A percentile compares a stretch with the other conserved stretches of the same genome.
Evolutionary conservation across 2,888 invertebrate species (phyloP).

Genomic region (Mystacides longicornis): DNA sequence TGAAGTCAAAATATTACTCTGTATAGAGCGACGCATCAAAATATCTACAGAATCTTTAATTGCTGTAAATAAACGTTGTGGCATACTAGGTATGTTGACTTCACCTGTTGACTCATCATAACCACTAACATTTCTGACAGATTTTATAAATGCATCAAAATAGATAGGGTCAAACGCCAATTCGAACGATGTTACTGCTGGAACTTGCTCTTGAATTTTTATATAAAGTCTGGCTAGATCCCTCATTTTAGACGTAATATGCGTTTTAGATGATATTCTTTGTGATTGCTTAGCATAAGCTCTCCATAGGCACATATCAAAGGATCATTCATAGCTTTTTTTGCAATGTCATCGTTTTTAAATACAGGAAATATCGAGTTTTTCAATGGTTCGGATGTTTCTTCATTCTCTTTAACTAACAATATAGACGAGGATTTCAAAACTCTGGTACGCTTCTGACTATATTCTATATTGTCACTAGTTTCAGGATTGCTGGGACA

Average conservation of each 20-base stretch:
- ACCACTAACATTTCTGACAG: neutral
- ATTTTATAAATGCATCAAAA: neutral
- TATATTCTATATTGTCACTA: neutral
- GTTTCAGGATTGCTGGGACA: neutral
- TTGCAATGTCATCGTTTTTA: conserved; percentile 9
- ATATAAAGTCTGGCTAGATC: conserved; percentile 4
- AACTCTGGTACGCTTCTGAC: conserved; percentile 5
- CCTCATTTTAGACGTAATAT: conserved; percentile 9
- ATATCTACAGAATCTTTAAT: conserved; percentile 8
- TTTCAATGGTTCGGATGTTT: conserved; percentile 4
- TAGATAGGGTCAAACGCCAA: conserved; percentile 5
- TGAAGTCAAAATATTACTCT: neutral
- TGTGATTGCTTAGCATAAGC: too few species aligned
- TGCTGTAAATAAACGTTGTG: conserved; percentile 5
- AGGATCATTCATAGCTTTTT: conserved; percentile 8
- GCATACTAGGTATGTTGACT: conserved; percentile 5
- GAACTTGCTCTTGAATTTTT: conserved; percentile 4
- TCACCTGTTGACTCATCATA: conserved; percentile 5
- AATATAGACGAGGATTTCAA: conserved; percentile 9
- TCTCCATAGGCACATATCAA: conserved; percentile 7
- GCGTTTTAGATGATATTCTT: neutral
- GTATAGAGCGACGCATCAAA: conserved; percentile 6
- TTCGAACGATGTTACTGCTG: conserved; percentile 6
- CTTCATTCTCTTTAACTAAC: neutral
- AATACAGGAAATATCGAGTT: conserved; percentile 7